Percentiles rank a stretch among this genome's conserved stretches.
These are phyloP conservation scores for Odocoileus virginianus DNA, from an alignment of 2,113 vertebrate genomes.

Conservation along the genomic window DNA sequence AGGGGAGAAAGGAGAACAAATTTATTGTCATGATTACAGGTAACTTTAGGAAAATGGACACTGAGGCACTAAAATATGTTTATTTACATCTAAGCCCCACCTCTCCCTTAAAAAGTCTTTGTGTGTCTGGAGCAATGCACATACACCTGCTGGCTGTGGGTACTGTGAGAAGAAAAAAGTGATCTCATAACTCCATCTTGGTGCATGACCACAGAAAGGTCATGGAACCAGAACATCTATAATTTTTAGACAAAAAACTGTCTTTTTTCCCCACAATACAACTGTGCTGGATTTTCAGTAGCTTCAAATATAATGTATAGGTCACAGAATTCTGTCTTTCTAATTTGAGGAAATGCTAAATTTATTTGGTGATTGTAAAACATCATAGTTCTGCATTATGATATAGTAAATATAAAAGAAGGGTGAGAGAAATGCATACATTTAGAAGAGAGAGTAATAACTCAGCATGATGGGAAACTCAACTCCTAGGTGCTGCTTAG, in stretches of 20 bases:
- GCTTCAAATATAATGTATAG: not conserved
- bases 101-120: not conserved
- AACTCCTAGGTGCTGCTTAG: not conserved
- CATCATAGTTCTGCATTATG: not conserved
- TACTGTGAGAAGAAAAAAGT: not conserved
- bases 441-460: conserved; percentile 55
- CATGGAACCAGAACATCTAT: not conserved
- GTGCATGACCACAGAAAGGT: not conserved
- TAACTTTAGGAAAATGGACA: not conserved
- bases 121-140: not conserved
- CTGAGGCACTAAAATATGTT: not conserved
- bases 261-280: not conserved
- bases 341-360: not conserved
- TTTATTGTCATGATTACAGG: not conserved
- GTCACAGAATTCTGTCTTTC: not conserved
- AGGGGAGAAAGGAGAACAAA: not conserved
- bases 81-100: not conserved
- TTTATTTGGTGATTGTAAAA: not conserved
- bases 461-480: conserved; percentile 42
- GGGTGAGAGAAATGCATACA: not conserved
- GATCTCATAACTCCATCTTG: not conserved
- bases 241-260: not conserved
- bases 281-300: not conserved
- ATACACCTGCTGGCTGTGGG: not conserved
- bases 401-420: not conserved